Conservation (phyloP, 2,888 invertebrate species). For the Ryuthela nishihirai region DNA sequence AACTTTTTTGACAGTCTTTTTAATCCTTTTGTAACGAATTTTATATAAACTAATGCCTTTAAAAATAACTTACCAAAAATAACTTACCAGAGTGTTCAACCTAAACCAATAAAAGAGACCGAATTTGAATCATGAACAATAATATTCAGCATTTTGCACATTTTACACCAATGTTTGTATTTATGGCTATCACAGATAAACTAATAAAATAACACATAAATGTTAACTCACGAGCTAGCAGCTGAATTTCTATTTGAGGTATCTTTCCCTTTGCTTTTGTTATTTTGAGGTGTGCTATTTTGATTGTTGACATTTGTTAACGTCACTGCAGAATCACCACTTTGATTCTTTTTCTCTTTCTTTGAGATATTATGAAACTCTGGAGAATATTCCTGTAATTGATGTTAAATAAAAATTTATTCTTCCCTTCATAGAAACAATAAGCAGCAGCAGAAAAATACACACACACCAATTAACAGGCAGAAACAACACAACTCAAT, state of each 20-base stretch:
- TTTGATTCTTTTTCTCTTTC: slow-evolving; percentile 45
- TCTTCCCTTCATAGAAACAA: too few relatives aligned
- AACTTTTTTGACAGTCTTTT: background rate
- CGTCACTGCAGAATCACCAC: slow-evolving; percentile 45
- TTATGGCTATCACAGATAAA: background rate
- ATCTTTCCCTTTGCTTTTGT: slow-evolving; percentile 36
- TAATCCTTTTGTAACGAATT: background rate
- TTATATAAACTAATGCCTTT: too few relatives aligned
- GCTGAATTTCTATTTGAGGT: slow-evolving; percentile 39
- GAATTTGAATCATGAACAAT: too few relatives aligned
- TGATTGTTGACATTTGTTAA: slow-evolving; percentile 49
- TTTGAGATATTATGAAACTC: slow-evolving; percentile 50
- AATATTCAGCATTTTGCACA: too few relatives aligned
- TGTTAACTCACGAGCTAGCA: slow-evolving; percentile 41
- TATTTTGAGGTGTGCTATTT: slow-evolving; percentile 30
- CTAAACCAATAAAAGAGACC: too few relatives aligned
- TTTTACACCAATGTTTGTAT: too few relatives aligned
- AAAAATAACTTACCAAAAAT: too few relatives aligned
- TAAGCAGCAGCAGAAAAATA: slow-evolving; percentile 1
- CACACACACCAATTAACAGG: too few relatives aligned
- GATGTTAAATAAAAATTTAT: background rate
- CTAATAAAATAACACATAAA: background rate
- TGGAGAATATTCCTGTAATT: slow-evolving; percentile 51
- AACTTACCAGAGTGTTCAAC: too few relatives aligned
- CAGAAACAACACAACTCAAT: too few relatives aligned